Base-by-base conservation (phyloP, 1,140 invertebrate species). In the Procambarus virginalis region DNA sequence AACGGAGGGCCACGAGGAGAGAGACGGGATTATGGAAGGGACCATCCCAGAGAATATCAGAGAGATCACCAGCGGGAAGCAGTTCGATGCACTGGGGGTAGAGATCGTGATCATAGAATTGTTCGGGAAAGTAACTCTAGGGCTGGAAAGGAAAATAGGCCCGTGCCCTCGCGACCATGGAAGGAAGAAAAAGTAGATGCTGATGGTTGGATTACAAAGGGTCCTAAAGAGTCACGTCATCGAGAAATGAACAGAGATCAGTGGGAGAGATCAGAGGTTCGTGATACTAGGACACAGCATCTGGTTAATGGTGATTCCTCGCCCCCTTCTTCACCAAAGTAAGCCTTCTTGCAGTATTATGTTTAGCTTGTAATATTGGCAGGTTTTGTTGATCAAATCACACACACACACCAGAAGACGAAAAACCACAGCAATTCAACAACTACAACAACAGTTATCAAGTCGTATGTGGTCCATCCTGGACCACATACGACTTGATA, bases 181-280 rank as follows among this genome's bases (percentile, higher is more conserved):
- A 83, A 77, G 34, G 90, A 91, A 20, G 90, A 91, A 4, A 86
- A 77, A 45, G 73, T 83, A 49, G 90, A 91, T 70, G 84, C 90
- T 2, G 90, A 91, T 77, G 90, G 90, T 12, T 91, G 90, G 90
- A 91, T 91, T 12, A 91, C 90, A 2, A 91, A 91, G 55, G 90
- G 78, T 17, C 85, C 90, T 9, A 91, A 81, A 79, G 90, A 91
- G 60, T 46, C 68, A 1, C 68, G 90, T 3, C 90, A 91, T 20
- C 46, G 90, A 68, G 90, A 89, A 51, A 70, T 70, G 68, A 89
- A 68, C 73, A 22, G 88, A 12, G 88, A 89, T 12, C 86, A 84
- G 75, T 83, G 88, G 80, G 81, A 89, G 81, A 64, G 79, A 81
- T 55, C 84, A 58, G 84, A 85, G 49, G 22, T 12, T 17, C 76